Percentiles rank a stretch among this genome's conserved stretches.
phyloP scores from a whole-genome alignment of 2,888 invertebrate species.

The Cryptocephalus moraei region DNA sequence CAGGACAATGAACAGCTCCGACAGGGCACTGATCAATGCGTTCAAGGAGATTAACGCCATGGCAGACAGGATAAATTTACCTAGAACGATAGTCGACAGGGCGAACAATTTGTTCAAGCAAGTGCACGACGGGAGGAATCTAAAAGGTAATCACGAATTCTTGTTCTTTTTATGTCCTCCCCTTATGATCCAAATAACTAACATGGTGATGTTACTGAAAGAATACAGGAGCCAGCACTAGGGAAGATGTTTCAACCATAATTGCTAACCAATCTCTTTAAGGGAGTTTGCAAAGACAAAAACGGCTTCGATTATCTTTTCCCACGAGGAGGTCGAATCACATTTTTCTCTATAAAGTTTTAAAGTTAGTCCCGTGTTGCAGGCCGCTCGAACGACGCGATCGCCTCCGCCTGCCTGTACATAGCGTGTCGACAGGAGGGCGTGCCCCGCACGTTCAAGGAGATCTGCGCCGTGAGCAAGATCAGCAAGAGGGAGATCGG shows the following conservation, averaged over 20 bases:
- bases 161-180: too few species aligned
- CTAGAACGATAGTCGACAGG: conserved; percentile 92
- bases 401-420: conserved; percentile 96
- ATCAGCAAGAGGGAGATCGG: conserved; percentile 99
- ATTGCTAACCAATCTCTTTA: too few species aligned
- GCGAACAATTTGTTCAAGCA: conserved; percentile 97
- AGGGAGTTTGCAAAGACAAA: too few species aligned
- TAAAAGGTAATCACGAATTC: conserved; percentile 79
- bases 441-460: conserved; percentile 97
- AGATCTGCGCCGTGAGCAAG: conserved; percentile 98
- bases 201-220: too few species aligned
- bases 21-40: conserved; percentile 89
- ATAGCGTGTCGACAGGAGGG: conserved; percentile 98
- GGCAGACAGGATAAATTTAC: conserved; percentile 96
- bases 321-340: too few species aligned
- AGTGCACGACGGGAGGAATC: conserved; percentile 91
- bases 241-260: too few species aligned
- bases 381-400: conserved; percentile 87
- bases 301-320: too few species aligned
- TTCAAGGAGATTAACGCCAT: conserved; percentile 95
- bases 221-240: too few species aligned
- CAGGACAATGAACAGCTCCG: conserved; percentile 83
- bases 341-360: too few species aligned
- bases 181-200: too few species aligned
- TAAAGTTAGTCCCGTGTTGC: conserved; percentile 3